Evolutionary conservation across 1,140 invertebrate genomes (phyloP), one percentile per base, ranked within the genome.

Genomic region (Homarus americanus): DNA sequence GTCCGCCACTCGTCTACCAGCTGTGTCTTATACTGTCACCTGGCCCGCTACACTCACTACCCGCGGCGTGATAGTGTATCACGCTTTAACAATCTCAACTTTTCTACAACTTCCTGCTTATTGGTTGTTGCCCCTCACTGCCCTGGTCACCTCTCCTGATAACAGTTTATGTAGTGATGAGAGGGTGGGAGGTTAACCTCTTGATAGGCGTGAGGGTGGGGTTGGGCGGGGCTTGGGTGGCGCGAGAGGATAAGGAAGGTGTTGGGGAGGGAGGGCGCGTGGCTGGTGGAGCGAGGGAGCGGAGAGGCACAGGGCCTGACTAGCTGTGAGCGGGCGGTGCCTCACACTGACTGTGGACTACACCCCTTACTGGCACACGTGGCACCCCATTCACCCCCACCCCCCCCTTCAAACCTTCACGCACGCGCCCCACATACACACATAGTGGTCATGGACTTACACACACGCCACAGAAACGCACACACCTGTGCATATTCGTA

Each of bases 381-480:
- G 63, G 63, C 79, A 49, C 24, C 34, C 41, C 41, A 41, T n/a
- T 20, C 76, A 10, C 38, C 17, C 78, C 24, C 78, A 17, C 78
- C 78, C 78, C n/a, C n/a, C n/a, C n/a, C n/a, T n/a, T n/a, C n/a
- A n/a, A 34, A 24, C 73, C 9, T 40, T 38, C 44, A 80, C 32
- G 41, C 78, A 80, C 78, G n/a, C 78, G n/a, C 41, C 49, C 63
- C 79, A 36, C 79, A 82, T 53, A 63, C 49, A 53, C 49, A 34
- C 49, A 58, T n/a, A n/a, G n/a, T n/a, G n/a, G n/a, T n/a, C n/a
- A n/a, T n/a, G n/a, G n/a, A n/a, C n/a, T n/a, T n/a, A n/a, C n/a
- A n/a, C n/a, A n/a, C n/a, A n/a, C n/a, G n/a, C n/a, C n/a, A n/a
- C n/a, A n/a, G n/a, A n/a, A n/a, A n/a, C n/a, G n/a, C n/a, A n/a